Percentiles rank a stretch among this genome's conserved stretches.
phyloP scores from a whole-genome alignment of 2,797 vertebrate species.

The Falco novaeseelandiae region DNA sequence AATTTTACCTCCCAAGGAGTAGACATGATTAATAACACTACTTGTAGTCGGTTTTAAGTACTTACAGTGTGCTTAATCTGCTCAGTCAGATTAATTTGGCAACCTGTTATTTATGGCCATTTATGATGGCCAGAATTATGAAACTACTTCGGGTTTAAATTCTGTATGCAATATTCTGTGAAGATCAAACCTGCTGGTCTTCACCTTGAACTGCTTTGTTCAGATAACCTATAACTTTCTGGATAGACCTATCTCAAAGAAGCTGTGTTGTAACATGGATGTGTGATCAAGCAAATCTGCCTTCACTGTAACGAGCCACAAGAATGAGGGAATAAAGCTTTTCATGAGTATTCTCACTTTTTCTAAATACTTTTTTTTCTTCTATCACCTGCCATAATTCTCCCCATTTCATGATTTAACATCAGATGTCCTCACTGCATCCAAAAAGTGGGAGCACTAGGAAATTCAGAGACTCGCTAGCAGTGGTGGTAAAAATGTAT shows the following conservation, averaged over 20 bases:
- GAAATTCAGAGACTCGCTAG: background rate
- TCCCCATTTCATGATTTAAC: background rate
- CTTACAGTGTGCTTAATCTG: background rate
- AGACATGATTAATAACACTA: background rate
- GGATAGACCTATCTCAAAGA: background rate
- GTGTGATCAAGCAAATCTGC: background rate
- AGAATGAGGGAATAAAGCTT: background rate
- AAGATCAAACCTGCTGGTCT: background rate
- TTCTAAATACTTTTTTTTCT: background rate
- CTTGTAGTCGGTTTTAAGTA: background rate
- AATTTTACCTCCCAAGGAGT: background rate
- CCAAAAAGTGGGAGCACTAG: background rate
- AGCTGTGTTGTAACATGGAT: background rate
- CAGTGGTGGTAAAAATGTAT: background rate
- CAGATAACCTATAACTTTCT: background rate
- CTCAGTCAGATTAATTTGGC: background rate
- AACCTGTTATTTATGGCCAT: background rate
- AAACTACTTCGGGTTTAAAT: background rate
- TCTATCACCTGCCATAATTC: background rate
- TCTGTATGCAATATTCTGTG: background rate
- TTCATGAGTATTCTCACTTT: background rate
- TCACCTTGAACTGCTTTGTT: background rate
- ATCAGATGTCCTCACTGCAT: background rate
- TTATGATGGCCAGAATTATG: background rate
- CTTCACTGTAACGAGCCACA: background rate